phyloP scores from a whole-genome alignment of 2,888 invertebrate genomes.

The Heliconius ismenius region DNA sequence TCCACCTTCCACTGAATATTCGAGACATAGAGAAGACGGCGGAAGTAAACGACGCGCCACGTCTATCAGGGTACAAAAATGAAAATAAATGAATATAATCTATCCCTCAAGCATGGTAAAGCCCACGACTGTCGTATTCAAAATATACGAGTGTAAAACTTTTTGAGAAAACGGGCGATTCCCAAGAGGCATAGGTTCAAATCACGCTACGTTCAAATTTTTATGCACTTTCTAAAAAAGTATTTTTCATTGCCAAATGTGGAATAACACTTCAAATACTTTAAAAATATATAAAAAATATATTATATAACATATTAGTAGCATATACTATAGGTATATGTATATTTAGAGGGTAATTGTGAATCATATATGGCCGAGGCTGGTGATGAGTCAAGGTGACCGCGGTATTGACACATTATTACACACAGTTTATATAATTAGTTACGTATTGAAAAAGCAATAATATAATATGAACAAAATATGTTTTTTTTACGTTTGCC shows the following conservation, averaged over 20 bases:
- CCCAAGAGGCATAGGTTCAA: too few relatives aligned
- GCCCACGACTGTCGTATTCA: not conserved
- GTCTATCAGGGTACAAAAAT: not conserved
- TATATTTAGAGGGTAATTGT: conserved; percentile 29
- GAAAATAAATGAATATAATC: not conserved
- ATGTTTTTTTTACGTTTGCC: not conserved
- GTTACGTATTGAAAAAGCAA: conserved; percentile 11
- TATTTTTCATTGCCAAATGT: too few relatives aligned
- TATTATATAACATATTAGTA: not conserved
- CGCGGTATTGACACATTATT: conserved; percentile 20
- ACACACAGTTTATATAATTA: conserved; percentile 20
- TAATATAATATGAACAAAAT: not conserved
- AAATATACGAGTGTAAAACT: too few relatives aligned
- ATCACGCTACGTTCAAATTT: too few relatives aligned
- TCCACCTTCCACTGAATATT: not conserved
- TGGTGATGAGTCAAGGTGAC: conserved; percentile 36
- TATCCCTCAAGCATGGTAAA: not conserved
- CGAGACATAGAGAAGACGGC: too few relatives aligned
- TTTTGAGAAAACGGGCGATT: too few relatives aligned
- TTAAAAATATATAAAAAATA: not conserved
- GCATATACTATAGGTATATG: not conserved
- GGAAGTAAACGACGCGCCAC: too few relatives aligned
- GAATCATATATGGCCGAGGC: conserved; percentile 29
- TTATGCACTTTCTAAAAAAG: too few relatives aligned
- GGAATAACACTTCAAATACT: too few relatives aligned